Base-by-base conservation (phyloP, 2,888 invertebrate genomes). In the Drosophila pseudotakahashii region DNA sequence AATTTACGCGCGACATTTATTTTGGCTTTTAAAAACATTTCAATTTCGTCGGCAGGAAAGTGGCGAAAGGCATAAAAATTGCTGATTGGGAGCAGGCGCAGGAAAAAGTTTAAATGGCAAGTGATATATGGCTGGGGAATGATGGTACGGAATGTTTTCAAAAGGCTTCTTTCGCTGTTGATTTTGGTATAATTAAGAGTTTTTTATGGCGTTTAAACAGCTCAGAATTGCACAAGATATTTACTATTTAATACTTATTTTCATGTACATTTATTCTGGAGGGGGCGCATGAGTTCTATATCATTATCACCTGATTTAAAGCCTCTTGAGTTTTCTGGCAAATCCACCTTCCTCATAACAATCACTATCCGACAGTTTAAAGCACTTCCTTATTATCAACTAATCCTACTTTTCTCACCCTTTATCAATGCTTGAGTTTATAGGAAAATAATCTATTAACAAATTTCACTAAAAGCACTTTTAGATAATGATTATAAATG, bases 1-100 rank as follows among this genome's bases (percentile, higher is more conserved):
- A 73, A 73, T 73, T 73, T 73, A 73, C 67, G 74, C 67, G 72
- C 73, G 74, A 73, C 72, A 73, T 73, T 73, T 73, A 63, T 63
- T 64, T 72, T 72, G 48, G 72, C 68, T 67, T 67, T 70, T 71
- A 61, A 70, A 70, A 70, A 69, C 70, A 62, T 70, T 70, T 70
- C 63, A 62, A 72, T 70, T 62, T 70, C 14, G 41, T 34, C 36
- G 47, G 45, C 61, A 36, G 62, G 26, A 44, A 67, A 67, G 54
- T 55, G 52, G 39, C 26, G 60, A 52, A 69, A 50, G 55, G 48
- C 51, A 36, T 42, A 34, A 52, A 45, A 68, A 64, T 47, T 19
- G 39, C 45, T 39, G 64, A 64, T 64, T 64, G 52, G 26, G 51
- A 51, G 42, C 41, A 62, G 39, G 42, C 19, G 14, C 16, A 48